phyloP scores from a whole-genome alignment of 1,140 invertebrate genomes.

The Ceratoteleas bidentatus region DNA sequence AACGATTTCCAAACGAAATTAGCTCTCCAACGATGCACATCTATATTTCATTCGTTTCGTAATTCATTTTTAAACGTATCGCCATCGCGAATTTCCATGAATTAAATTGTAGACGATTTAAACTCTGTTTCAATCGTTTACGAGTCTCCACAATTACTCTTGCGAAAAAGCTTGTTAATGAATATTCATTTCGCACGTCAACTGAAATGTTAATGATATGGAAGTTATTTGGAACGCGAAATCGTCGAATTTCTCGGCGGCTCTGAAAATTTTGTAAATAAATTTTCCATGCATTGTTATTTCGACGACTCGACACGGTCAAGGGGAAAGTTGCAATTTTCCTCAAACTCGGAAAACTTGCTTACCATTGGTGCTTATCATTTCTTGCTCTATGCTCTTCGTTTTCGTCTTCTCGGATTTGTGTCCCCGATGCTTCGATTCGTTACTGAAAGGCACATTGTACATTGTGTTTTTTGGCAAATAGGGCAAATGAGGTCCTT shows the following conservation, averaged over 20 bases:
- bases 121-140: no score
- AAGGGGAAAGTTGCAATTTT: slow-evolving; percentile 14
- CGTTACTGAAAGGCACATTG: slow-evolving; percentile 68
- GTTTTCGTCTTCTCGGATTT: slow-evolving; percentile 53
- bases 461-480: slow-evolving; percentile 75
- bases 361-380: slow-evolving; percentile 69
- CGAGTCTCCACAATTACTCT: no score
- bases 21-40: no score
- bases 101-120: no score
- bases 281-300: no score
- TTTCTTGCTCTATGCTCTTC: slow-evolving; percentile 65
- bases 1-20: no score
- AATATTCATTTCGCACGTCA: slow-evolving; percentile 25
- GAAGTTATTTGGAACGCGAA: slow-evolving; percentile 4
- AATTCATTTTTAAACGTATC: no score
- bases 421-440: slow-evolving; percentile 47
- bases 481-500: slow-evolving; percentile 81
- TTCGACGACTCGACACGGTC: no score
- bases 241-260: no score
- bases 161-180: slow-evolving; percentile 2
- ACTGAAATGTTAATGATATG: slow-evolving; percentile 19
- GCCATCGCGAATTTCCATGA: no score
- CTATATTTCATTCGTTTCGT: no score
- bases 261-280: no score
- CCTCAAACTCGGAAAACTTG: background rate